Percentiles rank a stretch among this genome's conserved stretches.
phyloP scores from a whole-genome alignment of 2,888 invertebrate genomes.

The Aphidoletes aphidimyza region DNA sequence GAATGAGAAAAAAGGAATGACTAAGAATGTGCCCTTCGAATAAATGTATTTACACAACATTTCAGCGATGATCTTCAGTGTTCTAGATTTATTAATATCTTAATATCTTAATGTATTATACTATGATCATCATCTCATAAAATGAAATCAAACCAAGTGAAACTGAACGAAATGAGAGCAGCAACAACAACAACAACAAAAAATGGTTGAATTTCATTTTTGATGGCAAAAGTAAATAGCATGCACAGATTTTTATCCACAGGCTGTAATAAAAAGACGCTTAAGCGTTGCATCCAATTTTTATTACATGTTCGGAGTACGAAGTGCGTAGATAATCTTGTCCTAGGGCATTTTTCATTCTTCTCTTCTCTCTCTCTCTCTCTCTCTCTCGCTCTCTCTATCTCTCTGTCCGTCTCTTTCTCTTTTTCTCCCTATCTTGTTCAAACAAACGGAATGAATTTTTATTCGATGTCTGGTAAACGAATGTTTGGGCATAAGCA shows the following conservation, averaged over 20 bases:
- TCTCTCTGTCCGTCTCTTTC: background rate
- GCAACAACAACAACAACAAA: too few species aligned
- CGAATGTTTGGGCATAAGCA: too few species aligned
- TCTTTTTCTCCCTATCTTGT: background rate
- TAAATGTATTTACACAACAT: too few species aligned
- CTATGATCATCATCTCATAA: background rate
- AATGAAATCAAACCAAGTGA: background rate
- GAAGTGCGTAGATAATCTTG: background rate
- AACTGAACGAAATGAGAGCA: background rate
- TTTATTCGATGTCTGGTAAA: too few species aligned
- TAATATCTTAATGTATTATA: too few species aligned
- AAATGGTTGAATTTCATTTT: too few species aligned
- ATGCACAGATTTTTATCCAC: slow-evolving; percentile 37
- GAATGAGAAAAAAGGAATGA: too few species aligned
- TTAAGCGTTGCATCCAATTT: background rate
- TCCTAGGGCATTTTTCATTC: slow-evolving; percentile 25
- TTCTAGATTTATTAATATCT: too few species aligned
- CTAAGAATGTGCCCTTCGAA: too few species aligned
- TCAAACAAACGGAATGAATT: too few species aligned
- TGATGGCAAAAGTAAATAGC: background rate
- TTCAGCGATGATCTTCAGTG: too few species aligned
- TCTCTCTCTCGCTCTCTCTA: too few species aligned
- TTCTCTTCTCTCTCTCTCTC: background rate
- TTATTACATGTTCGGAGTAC: background rate
- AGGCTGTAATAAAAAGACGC: slow-evolving; percentile 14